These are phyloP conservation scores for Channallabes apus DNA, from an alignment of 2,797 vertebrate species.

Conservation along the genomic window DNA sequence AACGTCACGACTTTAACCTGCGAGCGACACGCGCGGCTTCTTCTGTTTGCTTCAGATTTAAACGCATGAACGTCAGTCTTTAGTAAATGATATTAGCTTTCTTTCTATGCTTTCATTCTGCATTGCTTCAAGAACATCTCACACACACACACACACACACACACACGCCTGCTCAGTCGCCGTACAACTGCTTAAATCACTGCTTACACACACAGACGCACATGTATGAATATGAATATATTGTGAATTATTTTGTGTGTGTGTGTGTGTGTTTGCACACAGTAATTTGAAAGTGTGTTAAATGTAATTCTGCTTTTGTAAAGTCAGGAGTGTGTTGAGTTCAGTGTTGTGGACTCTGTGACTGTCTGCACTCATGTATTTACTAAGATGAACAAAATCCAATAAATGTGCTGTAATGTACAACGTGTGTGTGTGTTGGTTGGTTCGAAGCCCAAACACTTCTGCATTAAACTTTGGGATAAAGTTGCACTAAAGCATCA, in stretches of 20 bases:
- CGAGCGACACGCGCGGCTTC: constrained; percentile 73
- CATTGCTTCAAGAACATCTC: constrained; percentile 50
- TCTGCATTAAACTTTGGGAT: no score
- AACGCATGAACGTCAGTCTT: constrained; percentile 96
- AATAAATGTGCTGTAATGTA: constrained; percentile 99
- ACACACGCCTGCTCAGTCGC: neutral
- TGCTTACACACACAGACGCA: neutral
- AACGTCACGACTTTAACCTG: neutral
- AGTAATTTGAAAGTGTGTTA: constrained; percentile 79
- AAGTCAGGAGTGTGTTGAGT: constrained; percentile 90
- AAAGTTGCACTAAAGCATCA: no score
- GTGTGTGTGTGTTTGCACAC: constrained; percentile 80
- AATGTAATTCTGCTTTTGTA: constrained; percentile 90
- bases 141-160: neutral
- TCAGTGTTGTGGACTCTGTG: constrained; percentile 89
- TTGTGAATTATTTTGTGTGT: constrained; percentile 57
- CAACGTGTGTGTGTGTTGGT: constrained; percentile 33
- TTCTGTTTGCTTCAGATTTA: constrained; percentile 89
- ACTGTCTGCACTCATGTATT: constrained; percentile 99
- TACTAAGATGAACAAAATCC: constrained; percentile 95
- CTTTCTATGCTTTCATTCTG: constrained; percentile 71
- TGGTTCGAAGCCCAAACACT: no score
- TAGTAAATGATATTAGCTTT: constrained; percentile 80
- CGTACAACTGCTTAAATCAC: constrained; percentile 1
- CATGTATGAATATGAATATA: neutral